These are phyloP conservation scores for Cerastis rubricosa DNA, from an alignment of 2,888 invertebrate species.

Conservation along the genomic window DNA sequence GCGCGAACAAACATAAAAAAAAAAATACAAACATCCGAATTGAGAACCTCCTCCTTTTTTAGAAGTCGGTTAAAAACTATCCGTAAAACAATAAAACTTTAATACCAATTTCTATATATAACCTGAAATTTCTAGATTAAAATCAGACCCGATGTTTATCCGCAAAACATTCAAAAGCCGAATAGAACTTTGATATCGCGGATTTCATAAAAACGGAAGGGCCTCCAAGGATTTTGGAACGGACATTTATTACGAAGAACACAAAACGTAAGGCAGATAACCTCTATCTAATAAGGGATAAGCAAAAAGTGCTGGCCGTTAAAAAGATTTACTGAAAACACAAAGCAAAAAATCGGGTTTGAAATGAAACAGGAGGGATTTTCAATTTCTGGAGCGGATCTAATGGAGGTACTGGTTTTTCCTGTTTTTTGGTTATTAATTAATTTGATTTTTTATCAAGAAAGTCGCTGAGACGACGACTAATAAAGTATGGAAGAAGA, in stretches of 20 bases:
- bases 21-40: too few relatives aligned
- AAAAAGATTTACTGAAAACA: conserved; percentile 52
- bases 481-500: too few relatives aligned
- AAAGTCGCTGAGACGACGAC: too few relatives aligned
- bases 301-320: conserved; percentile 51
- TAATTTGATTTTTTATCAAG: neutral
- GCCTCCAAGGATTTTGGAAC: conserved; percentile 29
- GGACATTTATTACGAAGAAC: conserved; percentile 54
- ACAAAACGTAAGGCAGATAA: conserved; percentile 58
- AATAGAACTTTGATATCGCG: conserved; percentile 43
- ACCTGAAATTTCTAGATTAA: conserved; percentile 8
- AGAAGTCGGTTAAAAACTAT: too few relatives aligned
- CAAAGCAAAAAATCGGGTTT: conserved; percentile 3
- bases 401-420: conserved; percentile 11
- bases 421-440: conserved; percentile 2
- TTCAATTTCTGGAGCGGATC: conserved; percentile 30
- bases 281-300: conserved; percentile 58
- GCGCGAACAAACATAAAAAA: too few relatives aligned
- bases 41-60: too few relatives aligned
- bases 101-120: neutral
- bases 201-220: conserved; percentile 39
- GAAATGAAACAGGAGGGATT: conserved; percentile 35
- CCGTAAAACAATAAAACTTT: neutral
- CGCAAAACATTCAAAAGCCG: conserved; percentile 21
- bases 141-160: conserved; percentile 10